Conservation (phyloP, 2,888 invertebrate genomes). For the Sipha maydis region DNA sequence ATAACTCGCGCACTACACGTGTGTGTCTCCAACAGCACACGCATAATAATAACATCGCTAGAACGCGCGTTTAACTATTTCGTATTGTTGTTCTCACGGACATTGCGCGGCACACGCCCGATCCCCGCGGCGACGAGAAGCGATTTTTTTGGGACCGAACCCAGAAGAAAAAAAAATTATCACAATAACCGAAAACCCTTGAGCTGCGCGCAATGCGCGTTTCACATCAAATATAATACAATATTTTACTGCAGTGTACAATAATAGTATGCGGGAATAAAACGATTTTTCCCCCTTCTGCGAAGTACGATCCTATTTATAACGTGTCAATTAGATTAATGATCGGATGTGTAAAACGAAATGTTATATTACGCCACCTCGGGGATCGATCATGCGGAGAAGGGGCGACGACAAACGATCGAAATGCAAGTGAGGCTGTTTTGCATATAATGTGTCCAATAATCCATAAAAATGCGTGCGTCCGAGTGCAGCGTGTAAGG, state of each 20-base stretch:
- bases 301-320: not conserved
- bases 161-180: not conserved
- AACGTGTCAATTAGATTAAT: conserved; percentile 44
- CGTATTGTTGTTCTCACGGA: conserved; percentile 29
- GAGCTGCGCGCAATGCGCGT: not conserved
- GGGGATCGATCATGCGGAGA: not conserved
- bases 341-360: conserved; percentile 26
- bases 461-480: conserved; percentile 17
- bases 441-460: not conserved
- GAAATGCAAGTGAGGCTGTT: not conserved
- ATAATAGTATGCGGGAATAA: not conserved
- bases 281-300: not conserved
- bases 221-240: not conserved
- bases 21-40: conserved; percentile 15
- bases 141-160: not conserved
- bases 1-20: conserved; percentile 16
- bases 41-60: not conserved
- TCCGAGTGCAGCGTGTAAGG: not conserved
- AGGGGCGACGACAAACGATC: not conserved
- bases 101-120: not conserved
- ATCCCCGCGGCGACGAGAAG: not conserved
- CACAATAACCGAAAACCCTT: not conserved
- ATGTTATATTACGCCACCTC: not conserved
- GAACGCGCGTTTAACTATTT: not conserved
- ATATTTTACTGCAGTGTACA: not conserved